phyloP scores from a whole-genome alignment of 2,888 invertebrate genomes.

The Cephus runcator region DNA sequence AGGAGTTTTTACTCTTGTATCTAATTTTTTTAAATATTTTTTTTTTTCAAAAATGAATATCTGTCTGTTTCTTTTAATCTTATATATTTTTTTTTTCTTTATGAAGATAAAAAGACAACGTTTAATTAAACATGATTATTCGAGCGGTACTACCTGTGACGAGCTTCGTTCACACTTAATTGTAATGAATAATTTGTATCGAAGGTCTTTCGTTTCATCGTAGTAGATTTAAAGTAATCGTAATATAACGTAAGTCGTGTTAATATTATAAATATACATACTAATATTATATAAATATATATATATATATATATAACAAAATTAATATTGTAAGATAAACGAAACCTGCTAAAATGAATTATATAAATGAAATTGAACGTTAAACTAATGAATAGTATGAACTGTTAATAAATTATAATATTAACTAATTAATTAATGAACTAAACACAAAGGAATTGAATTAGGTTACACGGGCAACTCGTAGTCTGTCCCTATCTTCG shows the following conservation, averaged over 20 bases:
- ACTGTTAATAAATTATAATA: conserved; percentile 60
- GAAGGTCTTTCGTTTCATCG: not conserved
- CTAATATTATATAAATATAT: conserved; percentile 16
- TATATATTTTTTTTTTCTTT: not conserved
- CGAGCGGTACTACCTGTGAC: not conserved
- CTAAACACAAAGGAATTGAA: conserved; percentile 64
- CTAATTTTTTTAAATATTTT: not conserved
- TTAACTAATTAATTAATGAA: conserved; percentile 58
- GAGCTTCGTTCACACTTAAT: not conserved
- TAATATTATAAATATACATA: conserved; percentile 18
- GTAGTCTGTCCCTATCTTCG: conserved; percentile 54
- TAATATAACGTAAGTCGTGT: conserved; percentile 2
- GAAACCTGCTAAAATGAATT: conserved; percentile 37
- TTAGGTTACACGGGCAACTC: conserved; percentile 58
- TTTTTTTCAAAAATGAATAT: too few species aligned
- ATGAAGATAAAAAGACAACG: too few species aligned
- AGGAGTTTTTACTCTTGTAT: not conserved
- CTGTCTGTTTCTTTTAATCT: too few species aligned
- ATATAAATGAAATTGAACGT: conserved; percentile 42
- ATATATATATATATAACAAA: conserved; percentile 23
- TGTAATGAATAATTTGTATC: not conserved
- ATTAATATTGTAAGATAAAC: conserved; percentile 45
- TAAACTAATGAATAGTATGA: conserved; percentile 52
- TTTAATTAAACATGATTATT: not conserved
- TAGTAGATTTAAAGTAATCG: not conserved